A percentile compares a stretch with the other conserved stretches of the same genome.
phyloP scores from a whole-genome alignment of 1,140 invertebrate genomes.

The Semibalanus balanoides region DNA sequence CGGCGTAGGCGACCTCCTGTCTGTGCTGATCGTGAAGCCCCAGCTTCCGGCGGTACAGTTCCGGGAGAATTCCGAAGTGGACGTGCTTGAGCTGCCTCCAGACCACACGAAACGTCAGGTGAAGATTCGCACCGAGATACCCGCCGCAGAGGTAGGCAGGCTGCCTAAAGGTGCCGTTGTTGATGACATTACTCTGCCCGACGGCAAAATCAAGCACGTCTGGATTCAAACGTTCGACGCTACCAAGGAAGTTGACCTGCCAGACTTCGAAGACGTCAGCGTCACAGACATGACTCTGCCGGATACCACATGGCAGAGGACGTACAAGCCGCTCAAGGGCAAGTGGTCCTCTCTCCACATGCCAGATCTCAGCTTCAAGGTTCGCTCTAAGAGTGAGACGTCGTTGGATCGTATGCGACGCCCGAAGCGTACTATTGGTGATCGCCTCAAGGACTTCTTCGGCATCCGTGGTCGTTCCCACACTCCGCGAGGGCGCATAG shows the following conservation, averaged over 20 bases:
- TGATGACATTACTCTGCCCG: background rate
- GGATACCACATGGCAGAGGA: background rate
- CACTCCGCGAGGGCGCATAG: background rate
- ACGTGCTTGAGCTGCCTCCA: background rate
- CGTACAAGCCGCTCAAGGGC: background rate
- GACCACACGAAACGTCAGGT: background rate
- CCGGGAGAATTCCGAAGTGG: background rate
- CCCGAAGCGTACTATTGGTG: background rate
- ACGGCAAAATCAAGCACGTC: background rate
- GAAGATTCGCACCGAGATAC: background rate
- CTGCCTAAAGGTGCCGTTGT: background rate
- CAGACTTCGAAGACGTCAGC: background rate
- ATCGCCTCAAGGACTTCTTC: background rate
- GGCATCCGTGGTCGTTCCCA: background rate
- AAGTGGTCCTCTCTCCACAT: background rate
- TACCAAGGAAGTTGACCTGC: background rate
- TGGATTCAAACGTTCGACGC: background rate
- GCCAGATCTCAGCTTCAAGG: background rate
- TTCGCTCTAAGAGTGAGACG: background rate
- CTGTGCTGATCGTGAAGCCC: background rate
- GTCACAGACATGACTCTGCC: background rate
- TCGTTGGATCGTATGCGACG: background rate
- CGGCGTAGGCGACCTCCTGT: background rate
- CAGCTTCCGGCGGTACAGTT: background rate
- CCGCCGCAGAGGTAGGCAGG: background rate